Evolutionary conservation across 2,113 vertebrate genomes (phyloP).

Genomic region (Clarias batrachus): DNA sequence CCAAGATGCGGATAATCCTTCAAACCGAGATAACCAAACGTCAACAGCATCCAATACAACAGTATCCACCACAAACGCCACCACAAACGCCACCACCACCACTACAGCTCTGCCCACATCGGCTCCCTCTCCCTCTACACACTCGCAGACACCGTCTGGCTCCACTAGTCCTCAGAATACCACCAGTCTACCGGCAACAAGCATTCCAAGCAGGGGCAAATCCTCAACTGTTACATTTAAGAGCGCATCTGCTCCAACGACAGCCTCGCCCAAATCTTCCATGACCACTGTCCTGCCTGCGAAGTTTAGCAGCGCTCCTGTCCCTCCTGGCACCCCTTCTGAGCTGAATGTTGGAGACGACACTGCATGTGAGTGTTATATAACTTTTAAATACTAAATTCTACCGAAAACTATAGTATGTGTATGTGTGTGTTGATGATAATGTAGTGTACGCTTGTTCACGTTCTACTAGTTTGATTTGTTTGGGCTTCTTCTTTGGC

Average conservation of each 20-base stretch:
- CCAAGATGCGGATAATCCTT: background rate
- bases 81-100: too few species aligned
- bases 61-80: background rate
- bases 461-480: background rate
- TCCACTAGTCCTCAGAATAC: background rate
- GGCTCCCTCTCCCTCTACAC: background rate
- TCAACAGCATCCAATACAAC: too few species aligned
- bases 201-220: background rate
- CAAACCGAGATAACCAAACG: background rate
- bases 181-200: background rate
- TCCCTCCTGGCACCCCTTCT: constrained; percentile 57
- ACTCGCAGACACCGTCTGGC: background rate
- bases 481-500: background rate
- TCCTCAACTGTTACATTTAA: constrained; percentile 58
- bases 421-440: too few species aligned
- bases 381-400: too few species aligned
- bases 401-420: too few species aligned
- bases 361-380: constrained; percentile 61
- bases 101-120: background rate
- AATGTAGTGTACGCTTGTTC: background rate
- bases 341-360: constrained; percentile 67
- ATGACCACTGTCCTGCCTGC: constrained; percentile 42
- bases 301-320: constrained; percentile 48
- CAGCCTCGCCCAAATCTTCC: constrained; percentile 48
- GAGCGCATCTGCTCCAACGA: background rate